Conservation (phyloP, 2,113 vertebrate species). For the Acrocephalus arundinaceus region DNA sequence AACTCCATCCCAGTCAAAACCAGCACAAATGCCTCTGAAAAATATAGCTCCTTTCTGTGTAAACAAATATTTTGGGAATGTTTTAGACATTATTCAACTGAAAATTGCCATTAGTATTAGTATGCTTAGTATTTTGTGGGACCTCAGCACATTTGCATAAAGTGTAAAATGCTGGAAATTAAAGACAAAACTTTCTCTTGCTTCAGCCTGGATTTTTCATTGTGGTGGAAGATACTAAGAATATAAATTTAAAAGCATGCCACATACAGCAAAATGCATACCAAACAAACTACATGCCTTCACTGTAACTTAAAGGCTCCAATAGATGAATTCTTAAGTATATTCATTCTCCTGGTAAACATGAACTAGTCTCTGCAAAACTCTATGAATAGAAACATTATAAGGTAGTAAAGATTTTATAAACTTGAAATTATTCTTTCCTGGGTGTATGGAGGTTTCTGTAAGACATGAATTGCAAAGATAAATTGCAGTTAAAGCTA, state of each 20-base stretch:
- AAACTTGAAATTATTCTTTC: not conserved
- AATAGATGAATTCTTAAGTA: not conserved
- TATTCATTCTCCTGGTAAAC: not conserved
- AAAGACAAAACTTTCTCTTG: not conserved
- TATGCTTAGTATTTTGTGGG: not conserved
- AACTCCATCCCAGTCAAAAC: not conserved
- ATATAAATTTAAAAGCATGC: not conserved
- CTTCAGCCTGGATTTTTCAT: not conserved
- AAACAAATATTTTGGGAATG: not conserved
- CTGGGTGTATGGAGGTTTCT: not conserved
- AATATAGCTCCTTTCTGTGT: not conserved
- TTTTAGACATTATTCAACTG: not conserved
- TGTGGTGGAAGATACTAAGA: not conserved
- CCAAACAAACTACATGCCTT: not conserved
- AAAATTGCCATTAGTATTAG: not conserved
- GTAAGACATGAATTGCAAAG: not conserved
- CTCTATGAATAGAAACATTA: not conserved
- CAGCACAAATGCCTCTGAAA: not conserved
- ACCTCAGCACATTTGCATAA: fast-evolving
- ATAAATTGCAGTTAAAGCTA: not conserved
- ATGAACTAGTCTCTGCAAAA: not conserved
- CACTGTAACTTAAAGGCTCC: not conserved
- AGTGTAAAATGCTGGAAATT: not conserved
- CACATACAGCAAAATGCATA: not conserved
- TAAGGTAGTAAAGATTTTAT: not conserved